A percentile compares a stretch with the other conserved stretches of the same genome.
These are phyloP conservation scores for Microchrysa polita DNA, from an alignment of 2,888 invertebrate genomes.

Conservation along the genomic window DNA sequence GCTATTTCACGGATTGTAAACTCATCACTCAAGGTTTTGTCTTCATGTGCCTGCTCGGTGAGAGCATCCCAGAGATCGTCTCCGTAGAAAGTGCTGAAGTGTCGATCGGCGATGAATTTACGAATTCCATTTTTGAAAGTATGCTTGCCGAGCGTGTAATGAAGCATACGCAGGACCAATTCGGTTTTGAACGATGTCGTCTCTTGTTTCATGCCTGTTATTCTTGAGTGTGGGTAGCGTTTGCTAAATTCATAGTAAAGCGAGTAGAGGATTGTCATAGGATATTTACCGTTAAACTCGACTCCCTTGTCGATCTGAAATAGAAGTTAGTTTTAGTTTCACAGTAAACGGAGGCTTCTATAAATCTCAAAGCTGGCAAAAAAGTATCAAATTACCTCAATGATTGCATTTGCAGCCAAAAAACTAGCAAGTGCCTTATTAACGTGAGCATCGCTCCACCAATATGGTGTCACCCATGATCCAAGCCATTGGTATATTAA, in stretches of 20 bases:
- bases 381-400: slow-evolving; percentile 67
- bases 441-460: slow-evolving; percentile 80
- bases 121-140: slow-evolving; percentile 79
- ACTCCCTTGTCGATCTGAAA: slow-evolving; percentile 73
- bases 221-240: slow-evolving; percentile 79
- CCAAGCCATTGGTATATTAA: slow-evolving; percentile 84
- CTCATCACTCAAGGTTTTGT: slow-evolving; percentile 67
- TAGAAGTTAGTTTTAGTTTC: not conserved
- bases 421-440: slow-evolving; percentile 82
- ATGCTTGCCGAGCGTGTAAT: slow-evolving; percentile 80
- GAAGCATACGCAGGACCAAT: slow-evolving; percentile 88
- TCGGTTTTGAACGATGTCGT: slow-evolving; percentile 80
- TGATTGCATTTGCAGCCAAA: slow-evolving; percentile 76
- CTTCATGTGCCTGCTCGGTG: slow-evolving; percentile 73
- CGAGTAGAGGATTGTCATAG: slow-evolving; percentile 80
- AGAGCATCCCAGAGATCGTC: slow-evolving; percentile 83
- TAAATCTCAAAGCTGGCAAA: too few relatives aligned
- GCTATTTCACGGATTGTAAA: slow-evolving; percentile 77
- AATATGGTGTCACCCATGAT: slow-evolving; percentile 76
- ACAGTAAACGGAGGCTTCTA: too few relatives aligned
- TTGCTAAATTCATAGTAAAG: slow-evolving; percentile 84
- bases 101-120: slow-evolving; percentile 74
- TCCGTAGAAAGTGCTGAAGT: slow-evolving; percentile 79
- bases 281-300: slow-evolving; percentile 83
- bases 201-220: slow-evolving; percentile 77